Evolutionary conservation across 1,140 invertebrate genomes (phyloP).

Genomic region (Papilio glaucus): DNA sequence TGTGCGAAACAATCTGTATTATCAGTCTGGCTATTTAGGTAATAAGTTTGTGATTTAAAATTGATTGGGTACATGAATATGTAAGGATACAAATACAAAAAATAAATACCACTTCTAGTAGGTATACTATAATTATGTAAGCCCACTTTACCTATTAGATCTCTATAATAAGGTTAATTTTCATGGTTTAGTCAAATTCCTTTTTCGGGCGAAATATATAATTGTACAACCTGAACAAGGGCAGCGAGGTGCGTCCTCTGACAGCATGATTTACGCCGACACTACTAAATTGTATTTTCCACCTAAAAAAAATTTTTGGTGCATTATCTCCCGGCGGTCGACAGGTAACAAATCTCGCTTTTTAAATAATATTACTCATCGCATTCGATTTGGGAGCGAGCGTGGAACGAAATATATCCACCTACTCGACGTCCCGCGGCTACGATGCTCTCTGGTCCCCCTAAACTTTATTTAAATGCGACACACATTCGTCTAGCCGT

Average conservation of each 20-base stretch:
- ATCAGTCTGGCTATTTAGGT: too few species aligned
- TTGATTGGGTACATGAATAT: too few species aligned
- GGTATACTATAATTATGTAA: slow-evolving; percentile 22
- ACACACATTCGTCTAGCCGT: slow-evolving; percentile 72
- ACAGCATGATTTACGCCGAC: slow-evolving; percentile 72
- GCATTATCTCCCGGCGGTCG: slow-evolving; percentile 73
- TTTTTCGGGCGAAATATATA: slow-evolving; percentile 59
- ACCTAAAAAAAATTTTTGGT: slow-evolving; percentile 74
- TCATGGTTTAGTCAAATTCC: slow-evolving; percentile 54
- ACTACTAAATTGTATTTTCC: slow-evolving; percentile 79
- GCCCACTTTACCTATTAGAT: slow-evolving; percentile 42
- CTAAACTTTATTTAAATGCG: slow-evolving; percentile 81
- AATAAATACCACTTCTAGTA: not conserved
- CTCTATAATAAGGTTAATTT: slow-evolving; percentile 57
- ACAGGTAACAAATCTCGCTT: slow-evolving; percentile 83
- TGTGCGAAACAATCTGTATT: too few species aligned
- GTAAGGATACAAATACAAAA: too few species aligned
- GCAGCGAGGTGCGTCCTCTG: slow-evolving; percentile 53
- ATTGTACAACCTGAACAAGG: slow-evolving; percentile 72
- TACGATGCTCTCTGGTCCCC: slow-evolving; percentile 74
- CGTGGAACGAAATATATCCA: slow-evolving; percentile 80
- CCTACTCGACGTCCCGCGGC: slow-evolving; percentile 80
- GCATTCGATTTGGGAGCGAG: slow-evolving; percentile 80
- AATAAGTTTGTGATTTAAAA: too few species aligned
- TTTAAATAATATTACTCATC: slow-evolving; percentile 83